phyloP scores from a whole-genome alignment of 2,797 vertebrate genomes.

The Neosalanx taihuensis region DNA sequence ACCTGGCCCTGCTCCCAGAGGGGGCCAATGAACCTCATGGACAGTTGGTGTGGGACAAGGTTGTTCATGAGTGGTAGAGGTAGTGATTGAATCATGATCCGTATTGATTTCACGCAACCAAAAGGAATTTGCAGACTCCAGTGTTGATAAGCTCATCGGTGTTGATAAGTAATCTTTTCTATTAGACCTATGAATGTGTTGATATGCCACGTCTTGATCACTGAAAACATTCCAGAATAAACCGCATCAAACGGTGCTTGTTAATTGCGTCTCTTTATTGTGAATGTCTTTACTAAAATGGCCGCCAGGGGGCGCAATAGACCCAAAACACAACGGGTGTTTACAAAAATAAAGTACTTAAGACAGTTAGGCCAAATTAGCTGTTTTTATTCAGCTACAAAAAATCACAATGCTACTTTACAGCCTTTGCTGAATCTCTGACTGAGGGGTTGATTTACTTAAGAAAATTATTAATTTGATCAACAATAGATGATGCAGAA shows the following conservation, averaged over 20 bases:
- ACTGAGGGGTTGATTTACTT: not conserved
- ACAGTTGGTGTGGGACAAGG: conserved; percentile 52
- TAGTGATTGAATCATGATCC: not conserved
- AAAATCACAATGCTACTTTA: not conserved
- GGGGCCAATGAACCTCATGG: conserved; percentile 51
- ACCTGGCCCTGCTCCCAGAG: conserved; percentile 51
- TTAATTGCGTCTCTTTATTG: not conserved
- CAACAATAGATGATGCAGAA: too few relatives aligned
- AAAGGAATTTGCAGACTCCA: not conserved
- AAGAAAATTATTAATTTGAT: not conserved
- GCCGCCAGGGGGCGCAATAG: not conserved
- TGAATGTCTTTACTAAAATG: not conserved
- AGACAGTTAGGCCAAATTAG: too few relatives aligned
- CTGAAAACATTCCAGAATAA: not conserved
- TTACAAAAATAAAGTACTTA: too few relatives aligned
- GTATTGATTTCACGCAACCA: not conserved
- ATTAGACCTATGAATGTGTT: not conserved
- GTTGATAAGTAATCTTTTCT: not conserved
- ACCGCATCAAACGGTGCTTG: not conserved
- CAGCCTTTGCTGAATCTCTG: not conserved
- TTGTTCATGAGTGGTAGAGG: conserved; percentile 50
- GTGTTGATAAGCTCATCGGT: not conserved
- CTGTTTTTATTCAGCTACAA: not conserved
- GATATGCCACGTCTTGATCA: not conserved
- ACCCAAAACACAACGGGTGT: too few relatives aligned